phyloP scores from a whole-genome alignment of 2,888 invertebrate genomes.

The Augiades crinisus region DNA sequence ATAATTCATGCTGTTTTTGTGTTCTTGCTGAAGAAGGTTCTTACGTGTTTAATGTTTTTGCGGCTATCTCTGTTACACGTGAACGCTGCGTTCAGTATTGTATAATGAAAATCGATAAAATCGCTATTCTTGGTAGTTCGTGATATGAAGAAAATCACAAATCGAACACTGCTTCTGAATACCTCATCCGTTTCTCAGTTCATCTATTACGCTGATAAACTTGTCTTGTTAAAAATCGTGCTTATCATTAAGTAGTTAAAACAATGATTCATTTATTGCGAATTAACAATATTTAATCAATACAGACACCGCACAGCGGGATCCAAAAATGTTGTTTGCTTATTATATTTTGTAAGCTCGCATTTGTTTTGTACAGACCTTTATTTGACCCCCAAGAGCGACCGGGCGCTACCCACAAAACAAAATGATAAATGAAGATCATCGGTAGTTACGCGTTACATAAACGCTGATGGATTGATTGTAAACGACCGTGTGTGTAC shows the following conservation, averaged over 20 bases:
- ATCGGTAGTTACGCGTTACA: constrained; percentile 76
- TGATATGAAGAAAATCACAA: background rate
- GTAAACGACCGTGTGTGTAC: constrained; percentile 65
- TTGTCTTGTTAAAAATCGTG: background rate
- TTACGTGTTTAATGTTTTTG: constrained; percentile 61
- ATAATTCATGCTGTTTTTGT: constrained; percentile 76
- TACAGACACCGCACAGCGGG: constrained; percentile 24
- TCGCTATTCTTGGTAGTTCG: background rate
- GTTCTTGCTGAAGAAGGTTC: constrained; percentile 52
- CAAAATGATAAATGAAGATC: constrained; percentile 78
- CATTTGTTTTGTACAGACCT: constrained; percentile 55
- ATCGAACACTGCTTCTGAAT: too few species aligned
- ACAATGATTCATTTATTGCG: constrained; percentile 13
- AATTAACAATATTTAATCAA: constrained; percentile 16
- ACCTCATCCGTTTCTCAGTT: too few species aligned
- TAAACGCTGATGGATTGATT: constrained; percentile 80
- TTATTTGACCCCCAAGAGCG: constrained; percentile 69
- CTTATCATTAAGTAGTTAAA: constrained; percentile 4
- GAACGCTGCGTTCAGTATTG: constrained; percentile 53
- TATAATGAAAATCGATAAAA: background rate
- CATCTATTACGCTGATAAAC: background rate
- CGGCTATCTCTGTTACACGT: constrained; percentile 55
- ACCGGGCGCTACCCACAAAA: constrained; percentile 68
- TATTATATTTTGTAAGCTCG: constrained; percentile 56
- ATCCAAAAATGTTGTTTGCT: constrained; percentile 47